phyloP scores from a whole-genome alignment of 2,797 vertebrate species.

The Anguilla obscura region DNA sequence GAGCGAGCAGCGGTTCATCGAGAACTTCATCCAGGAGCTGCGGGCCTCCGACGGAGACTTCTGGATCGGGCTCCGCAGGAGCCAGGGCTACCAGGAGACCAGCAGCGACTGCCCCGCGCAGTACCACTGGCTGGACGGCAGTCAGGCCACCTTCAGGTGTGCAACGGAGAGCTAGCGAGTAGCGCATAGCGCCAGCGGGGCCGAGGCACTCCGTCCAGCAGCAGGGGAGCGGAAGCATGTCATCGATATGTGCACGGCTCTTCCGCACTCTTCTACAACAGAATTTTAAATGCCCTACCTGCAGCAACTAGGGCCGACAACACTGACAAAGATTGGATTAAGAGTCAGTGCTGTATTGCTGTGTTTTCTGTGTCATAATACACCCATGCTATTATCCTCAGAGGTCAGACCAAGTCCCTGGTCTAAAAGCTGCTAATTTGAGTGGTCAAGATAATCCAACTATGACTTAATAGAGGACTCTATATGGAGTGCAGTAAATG shows the following conservation, averaged over 20 bases:
- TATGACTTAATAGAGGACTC: neutral
- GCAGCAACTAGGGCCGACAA: neutral
- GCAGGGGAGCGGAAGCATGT: neutral
- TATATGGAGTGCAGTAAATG: neutral
- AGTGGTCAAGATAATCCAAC: neutral
- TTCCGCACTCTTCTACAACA: neutral
- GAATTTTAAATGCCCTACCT: neutral
- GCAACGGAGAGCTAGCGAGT: neutral
- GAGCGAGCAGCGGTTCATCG: constrained; percentile 82
- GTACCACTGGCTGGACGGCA: constrained; percentile 90
- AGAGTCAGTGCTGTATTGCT: neutral
- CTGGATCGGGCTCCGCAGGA: constrained; percentile 91
- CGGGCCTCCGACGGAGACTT: constrained; percentile 89
- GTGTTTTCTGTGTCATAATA: neutral
- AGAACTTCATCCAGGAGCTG: constrained; percentile 82
- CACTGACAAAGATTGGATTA: neutral
- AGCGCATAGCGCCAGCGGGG: neutral
- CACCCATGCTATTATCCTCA: neutral
- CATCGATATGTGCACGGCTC: neutral
- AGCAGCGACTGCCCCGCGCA: constrained; percentile 77
- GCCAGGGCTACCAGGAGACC: constrained; percentile 68
- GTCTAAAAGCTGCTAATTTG: neutral
- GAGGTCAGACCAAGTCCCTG: neutral
- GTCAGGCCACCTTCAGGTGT: constrained; percentile 72
- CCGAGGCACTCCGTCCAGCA: neutral